Evolutionary conservation across 2,113 vertebrate genomes (phyloP).

Genomic region (Chloropsis cyanopogon): DNA sequence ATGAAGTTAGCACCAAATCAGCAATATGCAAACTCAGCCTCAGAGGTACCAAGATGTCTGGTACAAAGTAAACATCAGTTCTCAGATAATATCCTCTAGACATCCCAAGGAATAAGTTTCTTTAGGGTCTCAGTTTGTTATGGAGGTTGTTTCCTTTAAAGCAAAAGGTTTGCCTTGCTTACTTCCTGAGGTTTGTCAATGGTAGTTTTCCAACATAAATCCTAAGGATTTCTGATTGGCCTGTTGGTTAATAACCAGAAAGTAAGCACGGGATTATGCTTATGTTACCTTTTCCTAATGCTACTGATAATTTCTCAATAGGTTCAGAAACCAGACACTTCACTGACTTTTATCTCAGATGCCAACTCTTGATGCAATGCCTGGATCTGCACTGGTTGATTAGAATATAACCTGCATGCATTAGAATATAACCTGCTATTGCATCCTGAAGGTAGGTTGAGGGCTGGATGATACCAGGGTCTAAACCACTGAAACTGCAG

Average conservation of each 20-base stretch:
- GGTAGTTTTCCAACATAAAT: neutral
- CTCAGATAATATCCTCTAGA: neutral
- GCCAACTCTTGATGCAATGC: neutral
- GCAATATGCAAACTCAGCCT: neutral
- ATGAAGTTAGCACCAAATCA: neutral
- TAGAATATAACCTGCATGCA: neutral
- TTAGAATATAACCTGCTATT: too few relatives aligned
- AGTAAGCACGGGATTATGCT: neutral
- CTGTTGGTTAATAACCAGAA: neutral
- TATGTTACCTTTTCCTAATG: neutral
- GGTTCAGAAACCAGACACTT: neutral
- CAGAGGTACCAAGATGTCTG: neutral
- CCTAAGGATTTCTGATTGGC: neutral
- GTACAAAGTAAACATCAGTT: neutral
- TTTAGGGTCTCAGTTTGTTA: neutral
- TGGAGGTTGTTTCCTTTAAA: neutral
- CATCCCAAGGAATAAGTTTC: neutral
- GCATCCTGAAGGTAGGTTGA: too few relatives aligned
- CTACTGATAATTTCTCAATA: neutral
- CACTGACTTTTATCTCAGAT: neutral
- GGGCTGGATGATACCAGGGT: neutral
- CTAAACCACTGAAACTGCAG: neutral
- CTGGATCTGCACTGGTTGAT: neutral
- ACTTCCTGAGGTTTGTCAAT: neutral
- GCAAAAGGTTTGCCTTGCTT: neutral